Conservation (phyloP, 1,140 invertebrate genomes). For the Hylaeus anthracinus region DNA sequence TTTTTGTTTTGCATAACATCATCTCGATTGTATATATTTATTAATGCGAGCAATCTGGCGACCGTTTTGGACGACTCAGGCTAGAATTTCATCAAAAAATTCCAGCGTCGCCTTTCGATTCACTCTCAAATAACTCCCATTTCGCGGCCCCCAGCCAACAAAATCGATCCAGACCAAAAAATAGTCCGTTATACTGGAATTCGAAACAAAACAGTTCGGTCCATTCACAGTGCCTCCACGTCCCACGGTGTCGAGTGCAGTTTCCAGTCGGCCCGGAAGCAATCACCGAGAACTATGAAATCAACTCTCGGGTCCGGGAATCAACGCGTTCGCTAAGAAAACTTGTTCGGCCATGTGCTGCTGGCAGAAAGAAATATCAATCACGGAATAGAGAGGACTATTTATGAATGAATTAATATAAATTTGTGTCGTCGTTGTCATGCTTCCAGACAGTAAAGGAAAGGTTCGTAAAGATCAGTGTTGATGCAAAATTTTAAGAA, state of each 20-base stretch:
- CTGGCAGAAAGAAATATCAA: no score
- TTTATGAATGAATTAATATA: no score
- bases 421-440: no score
- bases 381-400: no score
- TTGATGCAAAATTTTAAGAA: no score
- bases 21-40: no score
- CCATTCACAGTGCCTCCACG: neutral
- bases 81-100: no score
- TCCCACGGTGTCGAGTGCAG: neutral
- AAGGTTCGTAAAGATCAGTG: no score
- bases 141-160: neutral
- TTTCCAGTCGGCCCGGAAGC: conserved; percentile 1
- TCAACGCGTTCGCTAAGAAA: neutral
- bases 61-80: no score
- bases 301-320: neutral
- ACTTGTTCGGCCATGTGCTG: neutral
- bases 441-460: no score
- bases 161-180: neutral
- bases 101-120: neutral
- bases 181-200: neutral
- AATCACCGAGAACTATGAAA: neutral
- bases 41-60: no score
- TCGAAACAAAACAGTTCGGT: neutral
- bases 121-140: neutral
- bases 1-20: no score